A percentile compares a stretch with the other conserved stretches of the same genome.
These are phyloP conservation scores for Cladopsammia gracilis DNA, from an alignment of 64 coral and sea anemone species.

Conservation along the genomic window DNA sequence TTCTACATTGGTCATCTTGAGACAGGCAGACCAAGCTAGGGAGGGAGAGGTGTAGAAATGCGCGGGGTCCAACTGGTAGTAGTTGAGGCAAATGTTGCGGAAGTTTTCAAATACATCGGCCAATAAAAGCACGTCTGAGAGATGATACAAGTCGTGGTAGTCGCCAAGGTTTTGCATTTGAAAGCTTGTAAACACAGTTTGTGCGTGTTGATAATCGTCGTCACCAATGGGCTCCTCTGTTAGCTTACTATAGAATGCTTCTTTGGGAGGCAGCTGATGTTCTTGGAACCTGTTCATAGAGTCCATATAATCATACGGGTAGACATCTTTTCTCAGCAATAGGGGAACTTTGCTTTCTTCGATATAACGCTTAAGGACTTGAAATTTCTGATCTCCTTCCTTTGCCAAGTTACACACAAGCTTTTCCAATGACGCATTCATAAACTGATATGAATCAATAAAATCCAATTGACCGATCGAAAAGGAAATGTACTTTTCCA, in stretches of 20 bases:
- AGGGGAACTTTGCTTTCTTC: not conserved
- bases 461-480: slow-evolving; percentile 14
- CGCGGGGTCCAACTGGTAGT: slow-evolving; percentile 26
- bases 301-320: slow-evolving; percentile 19
- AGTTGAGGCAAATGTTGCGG: not conserved
- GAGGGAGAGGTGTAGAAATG: slow-evolving; percentile 13
- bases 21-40: not conserved
- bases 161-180: not conserved
- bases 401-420: slow-evolving; percentile 30
- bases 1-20: not conserved
- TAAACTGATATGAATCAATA: slow-evolving; percentile 67
- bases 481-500: slow-evolving; percentile 73
- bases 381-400: slow-evolving; percentile 38
- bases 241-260: not conserved
- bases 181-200: not conserved
- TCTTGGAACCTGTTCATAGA: slow-evolving; percentile 1
- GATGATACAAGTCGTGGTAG: not conserved
- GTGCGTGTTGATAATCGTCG: slow-evolving; percentile 46
- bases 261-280: not conserved
- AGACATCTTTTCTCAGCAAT: slow-evolving; percentile 34
- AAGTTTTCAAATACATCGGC: slow-evolving; percentile 33
- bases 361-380: slow-evolving; percentile 3
- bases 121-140: not conserved
- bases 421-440: slow-evolving; percentile 67
- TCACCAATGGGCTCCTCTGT: not conserved